phyloP scores from a whole-genome alignment of 2,888 invertebrate genomes.

The Acanthosoma haemorrhoidale region DNA sequence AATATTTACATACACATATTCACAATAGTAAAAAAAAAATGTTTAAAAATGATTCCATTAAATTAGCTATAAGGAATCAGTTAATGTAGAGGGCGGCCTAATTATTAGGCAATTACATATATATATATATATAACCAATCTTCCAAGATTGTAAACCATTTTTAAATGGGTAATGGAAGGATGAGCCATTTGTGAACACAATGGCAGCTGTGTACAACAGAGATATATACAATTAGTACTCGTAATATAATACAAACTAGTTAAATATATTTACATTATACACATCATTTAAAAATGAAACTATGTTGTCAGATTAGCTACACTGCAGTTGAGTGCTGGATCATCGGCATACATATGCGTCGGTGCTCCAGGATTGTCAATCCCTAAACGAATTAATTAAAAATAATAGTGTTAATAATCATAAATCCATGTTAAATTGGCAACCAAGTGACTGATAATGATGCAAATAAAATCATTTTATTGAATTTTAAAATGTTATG shows the following conservation, averaged over 20 bases:
- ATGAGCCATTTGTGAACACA: neutral
- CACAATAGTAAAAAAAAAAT: neutral
- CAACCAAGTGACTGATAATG: too few species aligned
- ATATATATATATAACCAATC: conserved; percentile 1
- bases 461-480: too few species aligned
- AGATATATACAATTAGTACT: neutral
- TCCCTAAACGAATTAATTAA: conserved; percentile 35
- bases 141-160: conserved; percentile 3
- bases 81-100: conserved; percentile 1
- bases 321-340: conserved; percentile 40
- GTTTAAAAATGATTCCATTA: neutral
- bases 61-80: neutral
- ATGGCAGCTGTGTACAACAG: neutral
- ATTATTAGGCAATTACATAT: conserved; percentile 24
- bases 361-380: conserved; percentile 40
- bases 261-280: neutral
- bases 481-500: too few species aligned
- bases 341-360: conserved; percentile 42
- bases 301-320: conserved; percentile 36
- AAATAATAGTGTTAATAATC: conserved; percentile 4
- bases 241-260: conserved; percentile 1
- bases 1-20: neutral
- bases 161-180: neutral
- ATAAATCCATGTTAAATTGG: neutral
- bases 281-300: neutral